Evolutionary conservation across 2,113 vertebrate genomes (phyloP).

Genomic region (Australoheros scitulus): DNA sequence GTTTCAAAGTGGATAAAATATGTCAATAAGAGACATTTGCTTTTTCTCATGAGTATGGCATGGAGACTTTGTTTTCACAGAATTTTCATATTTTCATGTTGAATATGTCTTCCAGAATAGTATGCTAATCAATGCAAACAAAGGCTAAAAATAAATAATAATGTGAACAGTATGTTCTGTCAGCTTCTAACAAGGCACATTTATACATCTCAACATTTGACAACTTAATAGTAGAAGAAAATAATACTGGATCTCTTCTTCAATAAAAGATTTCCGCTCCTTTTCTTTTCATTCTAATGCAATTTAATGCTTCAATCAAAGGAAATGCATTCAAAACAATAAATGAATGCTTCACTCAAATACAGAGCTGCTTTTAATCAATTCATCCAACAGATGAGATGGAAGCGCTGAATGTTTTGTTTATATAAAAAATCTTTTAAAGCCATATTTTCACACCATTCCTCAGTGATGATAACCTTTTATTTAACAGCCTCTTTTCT

Average conservation of each 20-base stretch:
- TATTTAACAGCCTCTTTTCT: slow-evolving; percentile 4
- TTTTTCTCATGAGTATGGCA: neutral
- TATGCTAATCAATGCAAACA: slow-evolving; percentile 12
- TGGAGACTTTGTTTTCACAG: neutral
- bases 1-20: neutral
- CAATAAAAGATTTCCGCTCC: neutral
- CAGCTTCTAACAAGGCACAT: slow-evolving; percentile 10
- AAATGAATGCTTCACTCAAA: slow-evolving; percentile 26
- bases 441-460: slow-evolving; percentile 3
- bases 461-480: slow-evolving; percentile 20
- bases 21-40: neutral
- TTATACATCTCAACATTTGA: slow-evolving; percentile 31
- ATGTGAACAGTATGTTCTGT: slow-evolving; percentile 14
- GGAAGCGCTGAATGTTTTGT: neutral
- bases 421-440: slow-evolving; percentile 2
- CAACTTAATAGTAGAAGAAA: slow-evolving; percentile 30
- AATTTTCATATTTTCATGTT: neutral
- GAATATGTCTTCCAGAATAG: neutral
- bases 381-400: slow-evolving; percentile 13
- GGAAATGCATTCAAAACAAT: slow-evolving; percentile 26
- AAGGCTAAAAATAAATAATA: neutral
- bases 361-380: slow-evolving; percentile 41
- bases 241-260: slow-evolving; percentile 14
- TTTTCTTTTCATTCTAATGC: slow-evolving; percentile 53
- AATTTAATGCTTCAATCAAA: slow-evolving; percentile 37